Conservation (phyloP, 2,113 vertebrate species). For the Myiagra hebetior region DNA sequence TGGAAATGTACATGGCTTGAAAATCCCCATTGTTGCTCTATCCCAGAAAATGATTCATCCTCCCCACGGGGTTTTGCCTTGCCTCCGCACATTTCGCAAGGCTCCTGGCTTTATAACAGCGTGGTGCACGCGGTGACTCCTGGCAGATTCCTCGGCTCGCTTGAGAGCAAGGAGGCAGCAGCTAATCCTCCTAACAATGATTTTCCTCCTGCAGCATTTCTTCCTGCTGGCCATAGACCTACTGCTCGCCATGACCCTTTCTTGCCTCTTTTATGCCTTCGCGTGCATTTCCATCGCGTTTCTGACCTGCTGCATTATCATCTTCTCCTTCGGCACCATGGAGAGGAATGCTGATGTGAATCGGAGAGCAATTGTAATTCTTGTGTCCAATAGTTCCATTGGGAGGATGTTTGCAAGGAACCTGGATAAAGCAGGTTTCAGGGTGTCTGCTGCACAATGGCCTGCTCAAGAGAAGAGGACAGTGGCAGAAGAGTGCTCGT, state of each 20-base stretch:
- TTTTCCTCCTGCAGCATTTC: background rate
- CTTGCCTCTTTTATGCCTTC: slow-evolving; percentile 27
- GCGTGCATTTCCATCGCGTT: background rate
- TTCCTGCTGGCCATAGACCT: slow-evolving; percentile 52
- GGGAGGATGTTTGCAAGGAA: slow-evolving; percentile 21
- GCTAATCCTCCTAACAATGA: background rate
- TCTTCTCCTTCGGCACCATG: background rate
- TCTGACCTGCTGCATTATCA: slow-evolving; percentile 20
- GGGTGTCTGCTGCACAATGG: background rate
- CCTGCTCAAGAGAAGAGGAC: background rate
- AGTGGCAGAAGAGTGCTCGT: background rate
- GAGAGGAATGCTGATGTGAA: background rate
- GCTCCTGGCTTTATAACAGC: slow-evolving; percentile 10
- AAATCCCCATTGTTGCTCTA: slow-evolving; percentile 27
- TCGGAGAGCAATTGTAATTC: background rate
- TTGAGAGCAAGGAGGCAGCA: background rate
- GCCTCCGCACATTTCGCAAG: slow-evolving; percentile 47
- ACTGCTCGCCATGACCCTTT: slow-evolving; percentile 25
- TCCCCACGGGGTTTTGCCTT: slow-evolving; percentile 13
- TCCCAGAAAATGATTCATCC: slow-evolving; percentile 28
- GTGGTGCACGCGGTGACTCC: background rate
- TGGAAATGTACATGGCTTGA: background rate
- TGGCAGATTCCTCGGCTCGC: background rate
- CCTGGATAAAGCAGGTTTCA: background rate
- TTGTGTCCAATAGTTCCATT: slow-evolving; percentile 2